These are phyloP conservation scores for Dolomedes plantarius DNA, from an alignment of 2,888 invertebrate species.

Conservation along the genomic window DNA sequence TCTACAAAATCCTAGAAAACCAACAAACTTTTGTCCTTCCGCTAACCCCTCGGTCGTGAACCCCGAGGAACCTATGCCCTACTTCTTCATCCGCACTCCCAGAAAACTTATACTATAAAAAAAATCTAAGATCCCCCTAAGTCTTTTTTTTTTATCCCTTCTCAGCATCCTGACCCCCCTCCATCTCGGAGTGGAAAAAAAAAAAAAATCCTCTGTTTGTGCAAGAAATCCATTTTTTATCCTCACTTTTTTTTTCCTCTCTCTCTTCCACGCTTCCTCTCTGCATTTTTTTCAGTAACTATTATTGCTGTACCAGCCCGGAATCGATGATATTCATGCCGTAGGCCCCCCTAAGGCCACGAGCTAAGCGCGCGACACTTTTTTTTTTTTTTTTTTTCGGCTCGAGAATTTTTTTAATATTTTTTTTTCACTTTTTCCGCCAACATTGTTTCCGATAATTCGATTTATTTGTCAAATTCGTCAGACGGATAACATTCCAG, in stretches of 20 bases:
- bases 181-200: background rate
- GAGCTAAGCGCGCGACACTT: constrained; percentile 28
- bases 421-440: constrained; percentile 7
- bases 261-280: background rate
- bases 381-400: background rate
- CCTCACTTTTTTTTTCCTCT: constrained; percentile 25
- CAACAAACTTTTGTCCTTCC: background rate
- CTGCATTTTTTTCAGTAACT: constrained; percentile 22
- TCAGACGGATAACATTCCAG: constrained; percentile 58
- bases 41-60: constrained; percentile 2
- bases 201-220: constrained; percentile 52
- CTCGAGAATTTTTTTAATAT: background rate
- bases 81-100: background rate
- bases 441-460: constrained; percentile 71
- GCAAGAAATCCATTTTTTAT: constrained; percentile 48
- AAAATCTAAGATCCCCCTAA: constrained; percentile 45
- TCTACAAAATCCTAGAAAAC: too few relatives aligned
- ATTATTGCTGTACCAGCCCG: constrained; percentile 44
- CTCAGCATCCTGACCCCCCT: constrained; percentile 18
- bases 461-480: constrained; percentile 65
- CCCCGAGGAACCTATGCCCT: constrained; percentile 14
- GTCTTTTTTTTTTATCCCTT: constrained; percentile 34
- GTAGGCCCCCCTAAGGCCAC: background rate
- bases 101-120: constrained; percentile 1
- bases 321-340: constrained; percentile 61